Base-by-base conservation (phyloP, 2,113 vertebrate species). In the Laterallus jamaicensis region DNA sequence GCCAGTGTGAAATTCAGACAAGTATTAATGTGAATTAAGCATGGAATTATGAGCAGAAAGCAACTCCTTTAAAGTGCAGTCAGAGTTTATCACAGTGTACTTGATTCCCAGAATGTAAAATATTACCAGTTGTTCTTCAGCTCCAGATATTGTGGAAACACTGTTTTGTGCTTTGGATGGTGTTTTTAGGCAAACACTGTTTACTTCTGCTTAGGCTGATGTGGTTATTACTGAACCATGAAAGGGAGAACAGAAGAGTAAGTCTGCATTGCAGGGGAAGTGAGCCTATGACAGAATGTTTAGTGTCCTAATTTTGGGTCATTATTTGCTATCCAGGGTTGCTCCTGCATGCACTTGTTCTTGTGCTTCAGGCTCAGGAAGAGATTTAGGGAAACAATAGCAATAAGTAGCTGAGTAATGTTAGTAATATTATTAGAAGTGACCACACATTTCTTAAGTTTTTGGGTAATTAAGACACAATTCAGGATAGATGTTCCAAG, bases 31-130 rank as follows among this genome's bases (percentile, higher is more conserved):
- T 66, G 79, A 79, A 86, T 52, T 91, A 91, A 86, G 47, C 54
- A 69, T 74, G 71, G 71, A 95, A 90, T 88, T 67, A 76, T 82
- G 60, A 94, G 69, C 52, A 78, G 74, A 91, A 71, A 82, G 82
- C 67, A 66, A 63, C 44, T 86, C 8, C 19, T 77, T 96, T 63
- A 28, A 78, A 82, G 63, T 88, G 79, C 62, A 58, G 42, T 69
- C 73, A 54, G 68, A 82, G 39, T 79, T 88, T 88, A 93, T 76
- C 82, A 67, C 50, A 28, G 75, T 54, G 60, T 74, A 70, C 49
- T 52, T 59, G 50, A 85, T 88, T 90, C 50, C 32, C 67, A 75
- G 75, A 80, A 82, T 37, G 52, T 81, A 77, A 77, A 92, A 73
- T 75, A 35, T 52, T 82, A 32, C 39, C n/a, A 73, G 44, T 78